A percentile compares a stretch with the other conserved stretches of the same genome.
These are phyloP conservation scores for Turdus rufiventris DNA, from an alignment of 2,113 vertebrate genomes.

Conservation along the genomic window DNA sequence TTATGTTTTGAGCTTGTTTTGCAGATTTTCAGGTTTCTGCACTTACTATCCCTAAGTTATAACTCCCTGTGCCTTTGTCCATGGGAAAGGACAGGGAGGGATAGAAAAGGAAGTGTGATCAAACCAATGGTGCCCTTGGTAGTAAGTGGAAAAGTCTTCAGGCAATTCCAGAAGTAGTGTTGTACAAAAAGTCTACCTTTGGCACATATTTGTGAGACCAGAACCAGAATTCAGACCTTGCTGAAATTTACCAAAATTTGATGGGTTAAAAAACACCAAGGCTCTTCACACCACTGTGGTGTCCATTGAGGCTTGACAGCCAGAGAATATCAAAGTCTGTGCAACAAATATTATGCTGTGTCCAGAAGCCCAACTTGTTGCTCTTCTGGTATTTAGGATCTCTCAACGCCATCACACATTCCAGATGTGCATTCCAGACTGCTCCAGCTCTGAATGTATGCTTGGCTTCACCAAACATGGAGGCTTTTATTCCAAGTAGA, in stretches of 20 bases:
- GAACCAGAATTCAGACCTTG: background rate
- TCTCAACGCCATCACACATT: background rate
- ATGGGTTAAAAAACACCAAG: background rate
- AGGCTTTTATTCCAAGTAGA: background rate
- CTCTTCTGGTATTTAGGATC: background rate
- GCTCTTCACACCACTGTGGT: background rate
- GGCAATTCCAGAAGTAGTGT: background rate
- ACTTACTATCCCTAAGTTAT: background rate
- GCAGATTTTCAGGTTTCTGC: background rate
- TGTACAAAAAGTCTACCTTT: background rate
- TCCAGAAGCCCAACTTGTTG: background rate
- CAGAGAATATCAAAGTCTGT: background rate
- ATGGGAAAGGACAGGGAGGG: background rate
- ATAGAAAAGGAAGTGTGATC: background rate
- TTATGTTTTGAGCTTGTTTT: background rate
- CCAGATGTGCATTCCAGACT: slow-evolving; percentile 33
- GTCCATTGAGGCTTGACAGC: background rate
- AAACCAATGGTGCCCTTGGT: background rate
- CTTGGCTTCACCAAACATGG: slow-evolving; percentile 18
- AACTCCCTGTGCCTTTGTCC: background rate
- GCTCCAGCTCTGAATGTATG: background rate
- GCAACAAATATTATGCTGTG: background rate
- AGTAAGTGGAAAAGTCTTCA: background rate
- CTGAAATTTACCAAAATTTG: background rate
- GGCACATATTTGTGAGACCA: background rate